Evolutionary conservation across 23 tunicate species (phyloP), one percentile per base, ranked within the genome.

Genomic region (Diplosoma virens): DNA sequence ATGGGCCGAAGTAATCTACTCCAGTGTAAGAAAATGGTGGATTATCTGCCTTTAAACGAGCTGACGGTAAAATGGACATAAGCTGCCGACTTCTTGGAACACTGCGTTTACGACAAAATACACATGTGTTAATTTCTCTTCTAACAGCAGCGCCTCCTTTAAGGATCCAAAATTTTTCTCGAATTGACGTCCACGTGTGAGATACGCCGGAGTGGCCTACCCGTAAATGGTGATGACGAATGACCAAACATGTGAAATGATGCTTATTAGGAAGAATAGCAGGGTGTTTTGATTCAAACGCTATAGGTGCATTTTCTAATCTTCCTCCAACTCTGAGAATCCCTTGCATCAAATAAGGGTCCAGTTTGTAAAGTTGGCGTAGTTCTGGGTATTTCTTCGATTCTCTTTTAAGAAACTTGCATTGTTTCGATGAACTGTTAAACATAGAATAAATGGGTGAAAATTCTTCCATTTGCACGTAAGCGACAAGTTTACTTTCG

Each of bases 311-410:
- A 5, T 20, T n/a, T 2, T 33, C 75, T 5, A 68, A 26, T 23
- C 75, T 68, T 16, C 54, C 75, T 6, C 75, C 75, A 22, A 68
- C 75, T 4, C 75, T 26, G 9, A 68, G 75, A 35, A 68, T 35
- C 5, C 75, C 75, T 33, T 68, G 35, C 45, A 48, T 48, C 18
- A 79, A n/a, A 67, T 66, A n/a, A 24, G 84, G 84, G 30, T 58
- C 52, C 17, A 79, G 37, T 24, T 68, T 68, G 6, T 27, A n/a
- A 5, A 61, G 6, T 7, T 3, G 18, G 4, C 35, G 69, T 14
- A n/a, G n/a, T n/a, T n/a, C n/a, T n/a, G n/a, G n/a, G n/a, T n/a
- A n/a, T n/a, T n/a, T n/a, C n/a, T n/a, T n/a, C n/a, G n/a, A n/a
- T n/a, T n/a, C n/a, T n/a, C n/a, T n/a, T n/a, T n/a, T n/a, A n/a